These are phyloP conservation scores for Hydractinia symbiolongicarpus DNA, from an alignment of 30 jellyfish, hydroid and myxozoan species.

Conservation along the genomic window DNA sequence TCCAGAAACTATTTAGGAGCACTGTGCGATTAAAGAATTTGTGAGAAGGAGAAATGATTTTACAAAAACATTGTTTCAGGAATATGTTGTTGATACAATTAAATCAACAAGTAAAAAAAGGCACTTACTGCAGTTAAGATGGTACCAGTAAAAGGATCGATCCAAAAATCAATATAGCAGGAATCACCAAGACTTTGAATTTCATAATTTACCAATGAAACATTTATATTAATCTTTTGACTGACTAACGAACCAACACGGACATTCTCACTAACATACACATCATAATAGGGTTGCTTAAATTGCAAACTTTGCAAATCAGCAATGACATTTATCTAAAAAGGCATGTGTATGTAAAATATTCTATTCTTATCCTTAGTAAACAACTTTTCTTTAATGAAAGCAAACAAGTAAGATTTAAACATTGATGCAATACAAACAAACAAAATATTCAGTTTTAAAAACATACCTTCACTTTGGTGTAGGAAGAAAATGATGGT, in stretches of 20 bases:
- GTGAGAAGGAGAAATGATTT: too few species aligned
- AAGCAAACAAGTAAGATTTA: not conserved
- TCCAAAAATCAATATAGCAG: constrained; percentile 23
- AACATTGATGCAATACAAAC: not conserved
- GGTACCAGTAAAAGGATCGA: constrained; percentile 32
- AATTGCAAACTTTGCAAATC: constrained; percentile 21
- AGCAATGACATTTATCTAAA: constrained; percentile 17
- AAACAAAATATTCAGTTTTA: not conserved
- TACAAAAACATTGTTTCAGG: too few species aligned
- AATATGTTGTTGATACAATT: too few species aligned
- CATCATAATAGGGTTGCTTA: not conserved
- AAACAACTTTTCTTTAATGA: not conserved
- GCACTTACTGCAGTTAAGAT: constrained; percentile 15
- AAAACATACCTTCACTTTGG: constrained; percentile 26
- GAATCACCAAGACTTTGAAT: constrained; percentile 11
- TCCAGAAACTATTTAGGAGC: too few species aligned
- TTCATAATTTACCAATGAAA: constrained; percentile 17
- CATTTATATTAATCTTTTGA: constrained; percentile 3
- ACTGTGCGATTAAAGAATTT: too few species aligned
- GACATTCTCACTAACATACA: constrained; percentile 12
- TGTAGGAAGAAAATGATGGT: constrained; percentile 14
- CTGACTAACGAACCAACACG: constrained; percentile 24
- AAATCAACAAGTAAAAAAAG: not conserved
- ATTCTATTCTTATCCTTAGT: not conserved
- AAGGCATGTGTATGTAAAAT: not conserved